Conservation (phyloP, 2,113 vertebrate genomes). For the Anarhynchus alexandrinus region DNA sequence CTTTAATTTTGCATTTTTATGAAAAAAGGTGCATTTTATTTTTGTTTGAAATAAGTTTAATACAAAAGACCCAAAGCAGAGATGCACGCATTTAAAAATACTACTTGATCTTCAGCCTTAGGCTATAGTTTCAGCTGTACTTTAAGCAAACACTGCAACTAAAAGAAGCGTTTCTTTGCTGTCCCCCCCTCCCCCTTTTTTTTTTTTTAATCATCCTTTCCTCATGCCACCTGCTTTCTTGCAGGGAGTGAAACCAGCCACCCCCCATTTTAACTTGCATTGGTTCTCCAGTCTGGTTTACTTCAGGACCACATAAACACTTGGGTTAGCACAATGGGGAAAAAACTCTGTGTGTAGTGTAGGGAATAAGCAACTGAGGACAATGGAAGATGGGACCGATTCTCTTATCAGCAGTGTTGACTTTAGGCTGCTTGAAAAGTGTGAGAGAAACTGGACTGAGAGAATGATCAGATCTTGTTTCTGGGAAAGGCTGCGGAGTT, state of each 20-base stretch:
- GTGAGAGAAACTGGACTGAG: background rate
- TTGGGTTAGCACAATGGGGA: background rate
- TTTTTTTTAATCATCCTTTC: background rate
- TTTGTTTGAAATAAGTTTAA: background rate
- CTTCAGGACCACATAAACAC: background rate
- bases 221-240: background rate
- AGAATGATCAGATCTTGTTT: background rate
- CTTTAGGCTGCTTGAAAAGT: background rate
- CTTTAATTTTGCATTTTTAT: background rate
- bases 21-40: background rate
- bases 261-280: too few species aligned
- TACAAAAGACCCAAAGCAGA: background rate
- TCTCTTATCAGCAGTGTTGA: background rate
- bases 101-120: background rate
- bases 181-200: accelerated
- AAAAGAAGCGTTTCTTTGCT: background rate
- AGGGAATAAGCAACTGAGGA: background rate
- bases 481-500: background rate
- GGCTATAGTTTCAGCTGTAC: background rate
- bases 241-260: too few species aligned
- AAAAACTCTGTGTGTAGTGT: background rate
- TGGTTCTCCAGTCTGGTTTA: background rate
- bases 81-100: background rate
- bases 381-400: background rate
- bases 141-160: background rate